Conservation (phyloP, 2,888 invertebrate genomes). For the Anaspis maculata region DNA sequence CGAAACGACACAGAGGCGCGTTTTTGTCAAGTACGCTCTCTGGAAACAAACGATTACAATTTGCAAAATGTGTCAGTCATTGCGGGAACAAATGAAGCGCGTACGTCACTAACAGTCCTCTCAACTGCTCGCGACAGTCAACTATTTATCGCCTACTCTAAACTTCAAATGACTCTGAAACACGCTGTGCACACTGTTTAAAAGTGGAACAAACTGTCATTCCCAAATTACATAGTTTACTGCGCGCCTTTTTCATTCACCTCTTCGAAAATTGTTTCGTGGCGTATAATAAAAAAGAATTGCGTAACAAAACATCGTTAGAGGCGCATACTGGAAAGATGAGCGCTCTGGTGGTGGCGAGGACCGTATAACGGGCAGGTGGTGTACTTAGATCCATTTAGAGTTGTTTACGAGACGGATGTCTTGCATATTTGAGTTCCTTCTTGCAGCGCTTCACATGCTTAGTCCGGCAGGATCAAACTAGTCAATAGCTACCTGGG, state of each 20-base stretch:
- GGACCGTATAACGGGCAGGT: constrained; percentile 15
- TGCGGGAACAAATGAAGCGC: constrained; percentile 22
- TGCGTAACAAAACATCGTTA: background rate
- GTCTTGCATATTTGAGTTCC: constrained; percentile 18
- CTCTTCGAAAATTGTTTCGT: background rate
- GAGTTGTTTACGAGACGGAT: constrained; percentile 10
- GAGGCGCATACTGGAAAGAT: background rate
- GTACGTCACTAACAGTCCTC: constrained; percentile 20
- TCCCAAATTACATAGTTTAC: background rate
- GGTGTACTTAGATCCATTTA: constrained; percentile 16
- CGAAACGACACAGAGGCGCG: no score
- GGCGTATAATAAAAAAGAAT: background rate
- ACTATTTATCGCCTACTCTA: constrained; percentile 26
- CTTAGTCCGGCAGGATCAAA: constrained; percentile 17
- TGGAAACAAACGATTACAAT: constrained; percentile 9
- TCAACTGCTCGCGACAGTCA: constrained; percentile 19
- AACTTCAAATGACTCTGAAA: constrained; percentile 13
- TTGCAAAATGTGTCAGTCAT: constrained; percentile 16
- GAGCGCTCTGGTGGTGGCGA: constrained; percentile 13
- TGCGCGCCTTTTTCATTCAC: background rate
- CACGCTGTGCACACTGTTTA: no score
- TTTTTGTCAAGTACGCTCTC: no score
- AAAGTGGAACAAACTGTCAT: constrained; percentile 3
- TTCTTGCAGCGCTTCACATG: constrained; percentile 6
- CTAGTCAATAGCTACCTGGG: constrained; percentile 19